Percentiles rank a stretch among this genome's conserved stretches.
Conservation (phyloP, 2,113 vertebrate species). For the Phalacrocorax pelagicus region DNA sequence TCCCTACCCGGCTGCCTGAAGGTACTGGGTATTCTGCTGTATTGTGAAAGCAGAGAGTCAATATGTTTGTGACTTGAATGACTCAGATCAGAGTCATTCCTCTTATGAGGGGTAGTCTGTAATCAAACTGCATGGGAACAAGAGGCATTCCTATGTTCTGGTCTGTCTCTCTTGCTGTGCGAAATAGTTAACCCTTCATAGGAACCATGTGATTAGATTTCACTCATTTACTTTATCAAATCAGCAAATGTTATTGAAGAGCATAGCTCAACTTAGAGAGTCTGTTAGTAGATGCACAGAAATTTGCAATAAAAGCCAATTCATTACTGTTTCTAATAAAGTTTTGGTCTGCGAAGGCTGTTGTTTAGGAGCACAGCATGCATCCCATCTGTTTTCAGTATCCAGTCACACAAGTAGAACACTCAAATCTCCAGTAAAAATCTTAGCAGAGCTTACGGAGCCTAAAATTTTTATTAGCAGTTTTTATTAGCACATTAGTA, state of each 20-base stretch:
- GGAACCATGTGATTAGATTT: background rate
- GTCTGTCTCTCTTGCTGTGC: background rate
- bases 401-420: background rate
- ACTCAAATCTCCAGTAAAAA: conserved; percentile 27
- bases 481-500: conserved; percentile 53
- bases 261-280: background rate
- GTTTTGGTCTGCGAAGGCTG: background rate
- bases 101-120: background rate
- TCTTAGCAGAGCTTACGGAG: background rate
- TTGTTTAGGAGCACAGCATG: background rate
- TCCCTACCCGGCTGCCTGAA: background rate
- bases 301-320: background rate
- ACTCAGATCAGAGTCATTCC: background rate
- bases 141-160: background rate
- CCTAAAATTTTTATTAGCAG: conserved; percentile 27
- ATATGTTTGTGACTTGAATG: background rate
- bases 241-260: background rate
- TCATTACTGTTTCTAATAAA: conserved; percentile 23
- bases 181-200: background rate
- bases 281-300: background rate
- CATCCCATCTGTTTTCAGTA: conserved; percentile 40
- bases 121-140: background rate
- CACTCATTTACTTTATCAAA: background rate
- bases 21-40: background rate
- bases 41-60: background rate